Conservation (phyloP, 1,140 invertebrate species). For the Phenacoccus solenopsis region DNA sequence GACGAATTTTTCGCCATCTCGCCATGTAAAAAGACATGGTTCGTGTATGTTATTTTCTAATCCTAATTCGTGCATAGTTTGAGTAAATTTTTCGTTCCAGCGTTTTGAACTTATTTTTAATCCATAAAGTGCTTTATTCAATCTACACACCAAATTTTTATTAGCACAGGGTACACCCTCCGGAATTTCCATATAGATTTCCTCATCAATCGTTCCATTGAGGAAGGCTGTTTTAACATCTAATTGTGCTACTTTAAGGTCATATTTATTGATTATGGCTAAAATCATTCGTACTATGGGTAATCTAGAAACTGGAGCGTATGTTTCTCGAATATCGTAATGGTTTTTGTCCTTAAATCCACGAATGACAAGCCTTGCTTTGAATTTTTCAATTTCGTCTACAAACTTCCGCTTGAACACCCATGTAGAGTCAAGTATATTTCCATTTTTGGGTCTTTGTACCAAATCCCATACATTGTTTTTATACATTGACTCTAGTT, state of each 20-base stretch:
- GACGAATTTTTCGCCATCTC: neutral
- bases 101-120: conserved; percentile 8
- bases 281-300: conserved; percentile 33
- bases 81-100: conserved; percentile 16
- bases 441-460: conserved; percentile 14
- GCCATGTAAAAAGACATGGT: neutral
- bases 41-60: neutral
- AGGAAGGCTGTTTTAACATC: conserved; percentile 36
- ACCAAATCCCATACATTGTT: conserved; percentile 20
- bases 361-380: conserved; percentile 27
- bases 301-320: conserved; percentile 31
- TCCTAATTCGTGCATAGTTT: conserved; percentile 26
- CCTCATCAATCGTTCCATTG: conserved; percentile 28
- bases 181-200: conserved; percentile 19
- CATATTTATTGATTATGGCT: conserved; percentile 30
- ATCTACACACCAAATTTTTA: conserved; percentile 19
- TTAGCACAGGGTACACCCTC: neutral
- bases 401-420: conserved; percentile 22
- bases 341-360: conserved; percentile 23
- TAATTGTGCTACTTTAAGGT: conserved; percentile 31
- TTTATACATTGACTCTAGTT: conserved; percentile 23
- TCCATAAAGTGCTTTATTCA: conserved; percentile 21
- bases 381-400: conserved; percentile 23
- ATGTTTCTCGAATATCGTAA: conserved; percentile 34
- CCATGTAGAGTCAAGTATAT: conserved; percentile 23